Evolutionary conservation across 2,113 vertebrate genomes (phyloP), one percentile per base, ranked within the genome.

Genomic region (Miniopterus natalensis): DNA sequence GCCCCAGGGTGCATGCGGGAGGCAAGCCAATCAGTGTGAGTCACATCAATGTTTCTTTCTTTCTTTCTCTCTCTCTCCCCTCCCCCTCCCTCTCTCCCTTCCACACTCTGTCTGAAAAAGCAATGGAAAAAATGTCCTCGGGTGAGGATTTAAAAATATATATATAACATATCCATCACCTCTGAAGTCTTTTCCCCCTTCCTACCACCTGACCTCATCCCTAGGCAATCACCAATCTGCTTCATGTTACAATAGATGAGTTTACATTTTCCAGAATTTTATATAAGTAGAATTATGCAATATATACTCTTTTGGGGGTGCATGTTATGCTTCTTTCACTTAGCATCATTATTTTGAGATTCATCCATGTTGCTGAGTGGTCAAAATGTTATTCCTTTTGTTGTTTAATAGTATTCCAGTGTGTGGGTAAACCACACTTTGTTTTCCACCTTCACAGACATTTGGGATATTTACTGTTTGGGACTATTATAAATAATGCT

Each of bases 251-350:
- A 84, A 5, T 79, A 61, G 65, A n/a, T 84, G 45, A 77, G 53
- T 94, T 65, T 55, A 36, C 15, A 63, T 89, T 95, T 95, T 55
- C 65, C 65, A 57, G 68, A 63, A 57, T 70, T 92, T 94, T 89
- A 68, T 27, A 11, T 78, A 92, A 88, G 29, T 96, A 47, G 21
- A 66, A 63, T 61, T 11, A 59, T 75, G 4, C 6, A 88, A 15
- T 88, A 18, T 79, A 42, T 84, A 31, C 4, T 57, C 9, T 66
- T 83, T 49, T 2, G 27, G 0, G 47, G 11, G 65, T 4, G 15
- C 0, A 13, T 25, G 10, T 51, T 78, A 45, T 45, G 20, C 8
- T 85, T 84, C n/a, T 88, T 85, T 88, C 65, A 80, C 23, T 75
- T 68, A 55, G 8, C 59, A 84, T 94, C 9, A 18, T 36, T 91